Evolutionary conservation across 1,140 invertebrate genomes (phyloP), one percentile per base, ranked within the genome.

Genomic region (Trichonephila clavipes): DNA sequence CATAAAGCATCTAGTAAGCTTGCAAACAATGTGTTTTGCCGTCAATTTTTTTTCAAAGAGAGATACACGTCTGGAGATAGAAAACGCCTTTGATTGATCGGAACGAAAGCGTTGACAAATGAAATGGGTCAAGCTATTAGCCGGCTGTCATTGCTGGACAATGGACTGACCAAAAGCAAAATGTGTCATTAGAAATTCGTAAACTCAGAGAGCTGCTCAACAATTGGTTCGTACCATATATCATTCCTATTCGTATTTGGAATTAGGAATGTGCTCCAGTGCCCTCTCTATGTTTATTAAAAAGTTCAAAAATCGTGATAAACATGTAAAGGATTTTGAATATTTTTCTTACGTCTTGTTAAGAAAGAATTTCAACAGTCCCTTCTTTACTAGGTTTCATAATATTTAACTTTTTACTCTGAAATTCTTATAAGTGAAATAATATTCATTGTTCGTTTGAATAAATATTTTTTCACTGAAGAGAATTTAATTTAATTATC

Each of bases 101-200:
- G 24, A 69, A 28, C 66, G 24, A 69, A 69, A 24, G 66, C 66
- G 66, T 69, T 69, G 66, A 69, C 66, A 69, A 69, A 69, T 24
- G 66, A 69, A 69, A 69, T 69, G 66, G 66, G 66, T 69, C 66
- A 69, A 69, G 21, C 66, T 69, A 69, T 69, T 69, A 69, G 66
- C 66, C n/a, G 66, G 66, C 66, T 69, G 66, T 69, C 66, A 69
- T 14, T 69, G n/a, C 10, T 24, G 66, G 66, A 69, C 66, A 69
- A 69, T 69, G 66, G 21, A 12, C 66, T n/a, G 24, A 28, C 21
- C 66, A 24, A 12, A 69, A 28, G 66, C 66, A 28, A 40, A 40
- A 69, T 69, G 66, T 69, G 66, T 69, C 66, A 69, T 69, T 69
- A 69, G 24, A 69, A 69, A 69, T 69, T 14, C 66, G n/a, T 28